Evolutionary conservation across 2,888 invertebrate species (phyloP).

Genomic region (Temnothorax unifasciatus): DNA sequence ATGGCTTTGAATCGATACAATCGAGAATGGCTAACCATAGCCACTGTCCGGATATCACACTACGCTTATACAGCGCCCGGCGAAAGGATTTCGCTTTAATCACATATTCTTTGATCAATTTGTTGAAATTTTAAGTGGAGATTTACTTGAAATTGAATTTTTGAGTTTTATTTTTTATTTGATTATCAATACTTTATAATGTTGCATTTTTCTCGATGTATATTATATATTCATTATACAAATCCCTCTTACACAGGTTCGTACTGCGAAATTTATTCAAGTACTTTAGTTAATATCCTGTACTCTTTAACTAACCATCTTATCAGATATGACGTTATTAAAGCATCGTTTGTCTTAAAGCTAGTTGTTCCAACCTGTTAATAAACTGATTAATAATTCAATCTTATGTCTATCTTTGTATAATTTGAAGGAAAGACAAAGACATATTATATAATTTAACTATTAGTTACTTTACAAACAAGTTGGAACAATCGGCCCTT

Average conservation of each 20-base stretch:
- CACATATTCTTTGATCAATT: neutral
- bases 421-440: no score
- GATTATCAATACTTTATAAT: neutral
- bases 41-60: constrained; percentile 28
- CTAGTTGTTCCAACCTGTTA: no score
- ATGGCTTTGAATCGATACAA: neutral
- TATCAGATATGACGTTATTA: constrained; percentile 38
- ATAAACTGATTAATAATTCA: no score
- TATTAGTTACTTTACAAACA: no score
- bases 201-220: neutral
- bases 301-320: neutral
- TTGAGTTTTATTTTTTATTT: constrained; percentile 2
- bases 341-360: constrained; percentile 7
- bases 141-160: neutral
- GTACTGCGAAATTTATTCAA: neutral
- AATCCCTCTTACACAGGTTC: neutral
- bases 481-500: no score
- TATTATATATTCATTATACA: neutral
- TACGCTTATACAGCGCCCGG: neutral
- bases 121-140: neutral
- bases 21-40: neutral
- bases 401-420: no score
- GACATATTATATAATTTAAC: no score
- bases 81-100: neutral
- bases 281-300: constrained; percentile 3